These are phyloP conservation scores for Chrysolina americana DNA, from an alignment of 2,888 invertebrate species.

Conservation along the genomic window DNA sequence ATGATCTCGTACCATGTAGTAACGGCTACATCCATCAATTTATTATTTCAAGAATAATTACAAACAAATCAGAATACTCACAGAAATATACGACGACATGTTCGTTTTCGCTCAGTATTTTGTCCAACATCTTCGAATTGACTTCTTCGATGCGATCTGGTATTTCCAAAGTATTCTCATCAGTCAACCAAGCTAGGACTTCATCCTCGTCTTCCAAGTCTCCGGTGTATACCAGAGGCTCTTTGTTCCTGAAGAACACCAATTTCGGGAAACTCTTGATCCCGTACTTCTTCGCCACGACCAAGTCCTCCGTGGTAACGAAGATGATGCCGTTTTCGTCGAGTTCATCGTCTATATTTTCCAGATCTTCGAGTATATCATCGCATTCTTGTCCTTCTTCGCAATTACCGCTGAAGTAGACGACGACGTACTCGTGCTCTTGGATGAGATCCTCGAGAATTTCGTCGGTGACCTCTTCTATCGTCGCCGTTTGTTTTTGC, in stretches of 20 bases:
- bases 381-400: conserved; percentile 92
- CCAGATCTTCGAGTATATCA: conserved; percentile 86
- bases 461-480: conserved; percentile 95
- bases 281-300: conserved; percentile 86
- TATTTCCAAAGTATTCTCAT: conserved; percentile 90
- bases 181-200: conserved; percentile 91
- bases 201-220: conserved; percentile 93
- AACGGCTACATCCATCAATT: no score
- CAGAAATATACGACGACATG: conserved; percentile 95
- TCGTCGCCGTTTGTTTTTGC: conserved; percentile 91
- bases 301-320: conserved; percentile 90
- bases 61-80: no score
- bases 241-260: conserved; percentile 92
- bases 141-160: conserved; percentile 95
- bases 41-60: no score
- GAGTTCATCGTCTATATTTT: conserved; percentile 93
- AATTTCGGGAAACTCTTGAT: conserved; percentile 89
- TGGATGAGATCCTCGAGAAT: conserved; percentile 88
- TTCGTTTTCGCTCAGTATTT: conserved; percentile 88
- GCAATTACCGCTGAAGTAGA: conserved; percentile 92
- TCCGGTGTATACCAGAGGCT: conserved; percentile 86
- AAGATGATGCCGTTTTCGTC: conserved; percentile 95
- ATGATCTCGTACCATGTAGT: no score
- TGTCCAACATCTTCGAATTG: conserved; percentile 90
- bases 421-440: conserved; percentile 94